Percentiles rank a stretch among this genome's conserved stretches.
Evolutionary conservation across 1,140 invertebrate species (phyloP).

Genomic region (Lepidurus apus): DNA sequence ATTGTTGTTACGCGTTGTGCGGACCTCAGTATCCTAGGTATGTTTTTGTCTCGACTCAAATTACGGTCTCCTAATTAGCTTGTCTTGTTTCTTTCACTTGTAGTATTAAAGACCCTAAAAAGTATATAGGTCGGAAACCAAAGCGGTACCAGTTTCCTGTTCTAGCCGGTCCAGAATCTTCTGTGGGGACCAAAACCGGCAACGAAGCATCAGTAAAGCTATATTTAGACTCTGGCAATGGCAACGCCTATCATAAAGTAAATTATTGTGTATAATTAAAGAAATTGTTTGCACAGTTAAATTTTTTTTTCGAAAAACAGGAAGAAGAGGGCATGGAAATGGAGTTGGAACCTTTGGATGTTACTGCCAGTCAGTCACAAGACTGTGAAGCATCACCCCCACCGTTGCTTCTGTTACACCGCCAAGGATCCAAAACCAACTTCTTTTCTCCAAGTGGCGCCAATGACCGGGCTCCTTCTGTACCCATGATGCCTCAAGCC

Average conservation of each 20-base stretch:
- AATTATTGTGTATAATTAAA: not conserved
- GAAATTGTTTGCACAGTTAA: not conserved
- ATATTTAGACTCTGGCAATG: slow-evolving; percentile 33
- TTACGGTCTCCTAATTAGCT: not conserved
- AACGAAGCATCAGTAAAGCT: slow-evolving; percentile 28
- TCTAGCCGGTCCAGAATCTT: slow-evolving; percentile 73
- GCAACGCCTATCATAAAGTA: slow-evolving; percentile 33
- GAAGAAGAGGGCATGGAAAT: slow-evolving; percentile 7
- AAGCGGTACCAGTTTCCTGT: slow-evolving; percentile 48
- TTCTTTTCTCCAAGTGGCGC: slow-evolving; percentile 24
- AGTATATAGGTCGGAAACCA: slow-evolving; percentile 44
- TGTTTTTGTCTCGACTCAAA: not conserved
- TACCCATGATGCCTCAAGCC: not conserved
- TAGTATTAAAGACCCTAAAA: slow-evolving; percentile 43
- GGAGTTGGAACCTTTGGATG: not conserved
- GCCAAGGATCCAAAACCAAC: slow-evolving; percentile 31
- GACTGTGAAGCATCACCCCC: slow-evolving; percentile 34
- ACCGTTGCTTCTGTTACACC: slow-evolving; percentile 26
- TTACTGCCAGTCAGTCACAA: slow-evolving; percentile 32
- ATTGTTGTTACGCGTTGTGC: slow-evolving; percentile 91
- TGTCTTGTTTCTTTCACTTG: not conserved
- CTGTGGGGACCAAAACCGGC: slow-evolving; percentile 6
- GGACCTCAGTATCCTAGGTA: slow-evolving; percentile 95
- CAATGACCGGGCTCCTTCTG: not conserved
- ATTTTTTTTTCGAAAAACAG: not conserved